Evolutionary conservation across 30 jellyfish, hydroid and myxozoan genomes (phyloP).

Genomic region (Aurelia sp.): DNA sequence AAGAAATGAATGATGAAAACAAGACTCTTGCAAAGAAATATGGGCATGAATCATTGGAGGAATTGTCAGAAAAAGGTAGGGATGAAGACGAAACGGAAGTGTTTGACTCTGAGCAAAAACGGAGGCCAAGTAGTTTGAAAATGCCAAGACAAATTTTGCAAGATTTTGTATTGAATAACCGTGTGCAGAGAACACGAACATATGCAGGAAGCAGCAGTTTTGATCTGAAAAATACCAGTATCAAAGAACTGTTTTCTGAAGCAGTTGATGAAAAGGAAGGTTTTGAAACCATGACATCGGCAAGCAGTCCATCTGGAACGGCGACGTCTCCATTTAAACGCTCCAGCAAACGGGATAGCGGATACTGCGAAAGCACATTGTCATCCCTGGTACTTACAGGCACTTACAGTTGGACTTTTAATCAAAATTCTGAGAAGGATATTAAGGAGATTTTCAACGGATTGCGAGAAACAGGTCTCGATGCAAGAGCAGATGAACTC

Average conservation of each 20-base stretch:
- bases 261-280: too few species aligned
- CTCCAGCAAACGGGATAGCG: slow-evolving; percentile 16
- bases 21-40: too few species aligned
- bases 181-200: too few species aligned
- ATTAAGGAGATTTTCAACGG: slow-evolving; percentile 25
- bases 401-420: background rate
- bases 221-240: background rate
- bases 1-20: background rate
- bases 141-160: background rate
- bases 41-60: background rate
- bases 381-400: slow-evolving; percentile 21
- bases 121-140: background rate
- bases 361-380: slow-evolving; percentile 22
- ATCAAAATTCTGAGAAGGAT: background rate
- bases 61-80: background rate
- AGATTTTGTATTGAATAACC: too few species aligned
- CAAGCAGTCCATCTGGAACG: background rate
- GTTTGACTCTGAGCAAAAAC: background rate
- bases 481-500: slow-evolving; percentile 21
- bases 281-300: background rate
- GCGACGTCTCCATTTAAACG: background rate
- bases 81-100: background rate
- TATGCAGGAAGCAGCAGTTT: background rate
- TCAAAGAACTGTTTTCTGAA: background rate
- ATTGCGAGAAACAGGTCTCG: slow-evolving; percentile 31